Evolutionary conservation across 2,797 vertebrate species (phyloP), one percentile per base, ranked within the genome.

Genomic region (Gallinago nigripennis): DNA sequence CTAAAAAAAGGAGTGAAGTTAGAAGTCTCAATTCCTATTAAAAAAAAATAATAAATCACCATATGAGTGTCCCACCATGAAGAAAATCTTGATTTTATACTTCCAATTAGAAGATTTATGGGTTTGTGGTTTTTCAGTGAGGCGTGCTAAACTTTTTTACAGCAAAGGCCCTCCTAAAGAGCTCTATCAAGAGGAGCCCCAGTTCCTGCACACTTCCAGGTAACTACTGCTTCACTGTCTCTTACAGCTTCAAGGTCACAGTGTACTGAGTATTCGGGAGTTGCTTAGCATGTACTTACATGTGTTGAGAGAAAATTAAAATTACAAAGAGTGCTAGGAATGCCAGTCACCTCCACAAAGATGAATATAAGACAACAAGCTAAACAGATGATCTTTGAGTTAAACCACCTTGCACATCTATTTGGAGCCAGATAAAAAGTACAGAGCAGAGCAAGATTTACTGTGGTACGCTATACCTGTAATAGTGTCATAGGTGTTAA

Each of bases 61-160:
- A 56, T 24, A 4, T 15, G 12, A n/a, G 3, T 4, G 8, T 37
- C 12, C 12, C 23, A 61, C 9, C 5, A 75, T 6, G 41, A 58
- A 51, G 15, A 54, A 70, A 21, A 77, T 39, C 7, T 9, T 46
- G 1, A 0, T 2, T 90, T 70, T 64, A 33, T 43, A 30, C 3
- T 43, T 72, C 17, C 61, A 54, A 53, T 37, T 39, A 69, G 39
- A 79, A 41, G 23, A 30, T 20, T 19, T 84, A 61, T 4, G 39
- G 1, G 19, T 77, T n/a, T 60, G 5, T 18, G 6, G 2, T 37
- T 75, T 82, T 28, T 45, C 50, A 53, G 11, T 10, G 30, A 56
- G 45, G 10, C 8, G 48, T 4, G 6, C n/a, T 45, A 70, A 83
- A 33, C 10, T 1, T 1, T 0, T 54, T 78, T 43, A 73, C 28